Evolutionary conservation across 2,113 vertebrate genomes (phyloP).

Genomic region (Otocyon megalotis): DNA sequence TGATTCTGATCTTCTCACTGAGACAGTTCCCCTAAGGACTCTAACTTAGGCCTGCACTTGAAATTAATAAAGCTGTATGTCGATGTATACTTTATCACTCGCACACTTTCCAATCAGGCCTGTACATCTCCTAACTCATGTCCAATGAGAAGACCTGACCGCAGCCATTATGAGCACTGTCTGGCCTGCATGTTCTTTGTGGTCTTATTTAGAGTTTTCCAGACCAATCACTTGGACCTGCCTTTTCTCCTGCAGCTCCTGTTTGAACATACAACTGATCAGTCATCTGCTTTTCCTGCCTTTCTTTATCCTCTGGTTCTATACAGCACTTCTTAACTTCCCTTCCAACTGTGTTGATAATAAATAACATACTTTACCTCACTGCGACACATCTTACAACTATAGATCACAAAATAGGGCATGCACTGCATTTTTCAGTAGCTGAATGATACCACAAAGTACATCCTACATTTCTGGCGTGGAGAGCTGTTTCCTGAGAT

Average conservation of each 20-base stretch:
- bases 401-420: conserved; percentile 30
- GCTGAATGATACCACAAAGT: neutral
- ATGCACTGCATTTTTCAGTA: conserved; percentile 56
- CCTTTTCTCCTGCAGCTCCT: neutral
- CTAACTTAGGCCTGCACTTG: neutral
- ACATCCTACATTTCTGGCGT: neutral
- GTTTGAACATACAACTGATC: neutral
- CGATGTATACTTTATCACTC: neutral
- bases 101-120: neutral
- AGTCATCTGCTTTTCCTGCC: neutral
- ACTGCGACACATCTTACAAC: conserved; percentile 37
- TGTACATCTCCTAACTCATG: neutral
- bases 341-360: conserved; percentile 52
- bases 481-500: neutral
- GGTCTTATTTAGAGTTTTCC: conserved; percentile 5
- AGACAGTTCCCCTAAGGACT: neutral
- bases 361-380: conserved; percentile 34
- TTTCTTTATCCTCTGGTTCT: conserved; percentile 34
- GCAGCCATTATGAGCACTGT: neutral
- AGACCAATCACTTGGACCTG: neutral
- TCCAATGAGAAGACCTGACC: neutral
- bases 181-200: conserved; percentile 14
- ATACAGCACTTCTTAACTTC: conserved; percentile 55
- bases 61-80: neutral
- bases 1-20: neutral